phyloP scores from a whole-genome alignment of 2,797 vertebrate species.

The Onychomys torridus region DNA sequence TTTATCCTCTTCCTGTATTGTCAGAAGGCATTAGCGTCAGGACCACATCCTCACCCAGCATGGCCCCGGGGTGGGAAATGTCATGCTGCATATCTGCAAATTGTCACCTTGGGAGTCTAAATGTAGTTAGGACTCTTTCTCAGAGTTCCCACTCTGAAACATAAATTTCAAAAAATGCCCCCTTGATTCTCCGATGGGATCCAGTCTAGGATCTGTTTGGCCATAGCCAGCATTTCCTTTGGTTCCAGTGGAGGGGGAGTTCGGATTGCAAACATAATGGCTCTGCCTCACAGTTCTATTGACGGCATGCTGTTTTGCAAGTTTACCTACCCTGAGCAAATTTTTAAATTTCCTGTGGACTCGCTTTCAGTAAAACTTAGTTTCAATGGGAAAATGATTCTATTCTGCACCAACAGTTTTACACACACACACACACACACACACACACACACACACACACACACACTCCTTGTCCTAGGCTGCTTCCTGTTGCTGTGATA shows the following conservation, averaged over 20 bases:
- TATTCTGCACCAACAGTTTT: neutral
- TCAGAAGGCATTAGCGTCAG: neutral
- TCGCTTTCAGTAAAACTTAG: neutral
- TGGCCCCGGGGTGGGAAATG: accelerated
- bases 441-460: neutral
- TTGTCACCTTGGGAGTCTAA: neutral
- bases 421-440: neutral
- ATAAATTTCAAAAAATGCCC: neutral
- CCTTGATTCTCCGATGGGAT: neutral
- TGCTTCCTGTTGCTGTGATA: neutral
- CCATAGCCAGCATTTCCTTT: neutral
- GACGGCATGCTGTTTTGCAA: neutral
- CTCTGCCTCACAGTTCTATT: neutral
- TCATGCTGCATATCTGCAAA: neutral
- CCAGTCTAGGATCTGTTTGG: neutral
- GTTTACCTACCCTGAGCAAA: neutral
- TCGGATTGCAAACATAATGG: neutral
- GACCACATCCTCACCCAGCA: neutral
- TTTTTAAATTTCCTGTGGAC: neutral
- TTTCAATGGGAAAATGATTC: slow-evolving; percentile 6
- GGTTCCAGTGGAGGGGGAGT: neutral
- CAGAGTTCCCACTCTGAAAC: neutral
- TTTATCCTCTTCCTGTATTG: too few relatives aligned
- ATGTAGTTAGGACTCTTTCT: neutral
- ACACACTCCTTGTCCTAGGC: neutral